Base-by-base conservation (phyloP, 1,140 invertebrate genomes). In the Orchestia grillus region DNA sequence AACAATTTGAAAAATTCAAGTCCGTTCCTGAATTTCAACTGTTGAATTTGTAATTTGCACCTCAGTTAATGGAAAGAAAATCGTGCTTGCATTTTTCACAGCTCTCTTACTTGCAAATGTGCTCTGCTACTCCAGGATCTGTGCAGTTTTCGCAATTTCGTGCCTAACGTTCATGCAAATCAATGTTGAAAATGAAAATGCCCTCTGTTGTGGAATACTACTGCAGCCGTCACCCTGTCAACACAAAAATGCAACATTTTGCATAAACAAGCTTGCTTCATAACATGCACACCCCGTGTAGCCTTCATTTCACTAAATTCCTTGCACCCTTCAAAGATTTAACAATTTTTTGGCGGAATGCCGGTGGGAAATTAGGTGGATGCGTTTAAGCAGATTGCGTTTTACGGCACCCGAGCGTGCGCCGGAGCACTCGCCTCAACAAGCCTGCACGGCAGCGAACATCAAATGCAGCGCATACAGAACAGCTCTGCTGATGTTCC, bases 341-440 rank as follows among this genome's bases (percentile, higher is more conserved):
- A 77, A 77, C 15, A 36, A 36, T 77, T 77, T 77, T 77, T 77
- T 19, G 62, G 62, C 62, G 62, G 62, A 77, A 77, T 77, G 28
- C 62, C 62, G 62, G 62, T 77, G 62, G 62, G 62, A 77, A 77
- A 77, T 77, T 77, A 77, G 62, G 11, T 36, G 62, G 62, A 77
- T 77, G 62, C 62, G 36, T 77, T 77, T 77, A 77, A 77, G 62
- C 15, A 77, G 62, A 77, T 77, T 77, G 62, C 62, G 62, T 77
- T 77, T 77, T 77, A 77, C 62, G 62, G 62, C 62, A 77, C 62
- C 62, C 62, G 62, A 77, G 62, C 62, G 62, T 77, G 62, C 62
- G 15, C 62, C 62, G 36, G 15, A 77, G 62, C 62, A 77, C 62
- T 77, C 36, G 11, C 11, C 62, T 77, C 62, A 77, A 77, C 62